A percentile compares a stretch with the other conserved stretches of the same genome.
Conservation (phyloP, 2,797 vertebrate species). For the Channallabes apus region DNA sequence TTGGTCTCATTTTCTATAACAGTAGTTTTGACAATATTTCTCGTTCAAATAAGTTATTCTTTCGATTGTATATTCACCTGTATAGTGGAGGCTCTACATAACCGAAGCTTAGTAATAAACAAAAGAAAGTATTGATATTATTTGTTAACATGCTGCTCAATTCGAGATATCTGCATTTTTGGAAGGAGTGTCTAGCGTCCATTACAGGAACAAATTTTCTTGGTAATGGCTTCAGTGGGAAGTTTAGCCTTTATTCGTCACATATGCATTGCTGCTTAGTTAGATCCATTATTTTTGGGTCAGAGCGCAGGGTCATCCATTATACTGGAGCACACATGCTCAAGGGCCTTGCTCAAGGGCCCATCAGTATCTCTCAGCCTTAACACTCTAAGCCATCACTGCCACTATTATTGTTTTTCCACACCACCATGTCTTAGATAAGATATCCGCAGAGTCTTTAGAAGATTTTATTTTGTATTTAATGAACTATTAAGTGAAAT, state of each 20-base stretch:
- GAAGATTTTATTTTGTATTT: too few species aligned
- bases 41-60: neutral
- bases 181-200: neutral
- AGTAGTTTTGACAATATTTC: neutral
- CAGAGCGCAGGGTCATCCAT: too few species aligned
- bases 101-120: neutral
- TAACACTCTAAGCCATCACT: too few species aligned
- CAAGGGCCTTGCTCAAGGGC: too few species aligned
- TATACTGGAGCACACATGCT: too few species aligned
- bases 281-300: too few species aligned
- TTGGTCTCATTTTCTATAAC: neutral
- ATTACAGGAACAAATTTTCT: neutral
- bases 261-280: too few species aligned
- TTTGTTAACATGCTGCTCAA: neutral
- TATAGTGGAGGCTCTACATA: neutral
- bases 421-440: neutral
- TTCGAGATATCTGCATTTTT: neutral
- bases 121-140: neutral
- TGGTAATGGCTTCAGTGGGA: neutral
- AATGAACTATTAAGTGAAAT: neutral
- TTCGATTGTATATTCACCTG: neutral
- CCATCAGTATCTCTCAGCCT: too few species aligned
- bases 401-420: neutral
- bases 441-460: neutral
- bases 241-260: too few species aligned